Evolutionary conservation across 2,113 vertebrate genomes (phyloP), one percentile per base, ranked within the genome.

Genomic region (Lycaon pictus): DNA sequence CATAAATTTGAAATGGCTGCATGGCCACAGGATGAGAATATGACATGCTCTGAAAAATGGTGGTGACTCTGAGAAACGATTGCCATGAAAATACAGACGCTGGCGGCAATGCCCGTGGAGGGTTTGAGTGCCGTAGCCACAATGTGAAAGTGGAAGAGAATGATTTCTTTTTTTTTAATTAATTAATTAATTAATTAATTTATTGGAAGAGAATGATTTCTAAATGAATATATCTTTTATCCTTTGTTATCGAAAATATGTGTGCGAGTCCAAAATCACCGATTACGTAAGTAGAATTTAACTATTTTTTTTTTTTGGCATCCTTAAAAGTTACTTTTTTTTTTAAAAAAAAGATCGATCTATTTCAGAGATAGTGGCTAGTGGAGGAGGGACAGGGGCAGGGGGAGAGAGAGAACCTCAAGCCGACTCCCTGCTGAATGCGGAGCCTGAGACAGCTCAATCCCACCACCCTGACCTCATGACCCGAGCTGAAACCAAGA

Each of bases 251-350:
- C 85, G 89, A 58, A 85, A 82, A 83, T 67, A 53, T 48, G 11
- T 10, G 32, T 15, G 1, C 23, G 19, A 82, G 72, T 83, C n/a
- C 5, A 79, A 87, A 76, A 79, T n/a, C 86, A 10, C 8, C 86
- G 22, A 35, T 72, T 16, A 62, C 20, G 1, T 60, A 77, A 81
- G 4, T 11, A 35, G 43, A 35, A 81, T 63, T 63, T 71, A 83
- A 51, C 58, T 83, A 6, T 83, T 89, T 89, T 71, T 58, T 89
- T 58, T 89, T 71, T 58, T 86, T 8, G 90, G 27, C 13, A 85
- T 86, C 16, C 11, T 11, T 48, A 22, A 63, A 88, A 80, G 20
- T 43, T 43, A 43, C 43, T 43, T 43, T 43, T 43, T 43, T 43
- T 43, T 43, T 7, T 1, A 0, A 43, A 43, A 43, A 43, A 7